phyloP scores from a whole-genome alignment of 2,113 vertebrate genomes.

The Gallinago paraguaiae region DNA sequence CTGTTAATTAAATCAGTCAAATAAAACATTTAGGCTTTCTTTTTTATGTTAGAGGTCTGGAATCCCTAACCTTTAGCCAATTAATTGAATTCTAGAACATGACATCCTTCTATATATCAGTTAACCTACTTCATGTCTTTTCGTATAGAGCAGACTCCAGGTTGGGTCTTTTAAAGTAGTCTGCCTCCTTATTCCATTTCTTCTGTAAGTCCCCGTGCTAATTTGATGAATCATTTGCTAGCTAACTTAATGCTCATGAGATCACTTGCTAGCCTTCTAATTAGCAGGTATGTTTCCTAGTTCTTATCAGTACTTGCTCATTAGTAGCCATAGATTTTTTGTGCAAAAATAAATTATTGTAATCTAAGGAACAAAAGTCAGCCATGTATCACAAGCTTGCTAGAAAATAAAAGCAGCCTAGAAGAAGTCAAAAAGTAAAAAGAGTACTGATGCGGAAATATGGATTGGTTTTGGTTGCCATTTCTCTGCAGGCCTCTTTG shows the following conservation, averaged over 20 bases:
- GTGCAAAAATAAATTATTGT: background rate
- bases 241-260: background rate
- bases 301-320: conserved; percentile 19
- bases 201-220: background rate
- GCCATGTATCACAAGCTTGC: background rate
- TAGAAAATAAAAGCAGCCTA: background rate
- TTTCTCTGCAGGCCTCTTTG: background rate
- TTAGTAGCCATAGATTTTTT: conserved; percentile 40
- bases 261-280: background rate
- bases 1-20: background rate
- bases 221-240: background rate
- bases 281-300: conserved; percentile 36
- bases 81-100: background rate
- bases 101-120: background rate
- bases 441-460: background rate
- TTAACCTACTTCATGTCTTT: conserved; percentile 19
- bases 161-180: background rate
- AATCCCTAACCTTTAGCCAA: background rate
- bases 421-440: background rate
- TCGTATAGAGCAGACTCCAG: background rate
- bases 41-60: background rate
- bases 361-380: background rate
- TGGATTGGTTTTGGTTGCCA: rapidly evolving
- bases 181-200: background rate
- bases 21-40: background rate